These are phyloP conservation scores for Psettodes erumei DNA, from an alignment of 2,113 vertebrate species.

Conservation along the genomic window DNA sequence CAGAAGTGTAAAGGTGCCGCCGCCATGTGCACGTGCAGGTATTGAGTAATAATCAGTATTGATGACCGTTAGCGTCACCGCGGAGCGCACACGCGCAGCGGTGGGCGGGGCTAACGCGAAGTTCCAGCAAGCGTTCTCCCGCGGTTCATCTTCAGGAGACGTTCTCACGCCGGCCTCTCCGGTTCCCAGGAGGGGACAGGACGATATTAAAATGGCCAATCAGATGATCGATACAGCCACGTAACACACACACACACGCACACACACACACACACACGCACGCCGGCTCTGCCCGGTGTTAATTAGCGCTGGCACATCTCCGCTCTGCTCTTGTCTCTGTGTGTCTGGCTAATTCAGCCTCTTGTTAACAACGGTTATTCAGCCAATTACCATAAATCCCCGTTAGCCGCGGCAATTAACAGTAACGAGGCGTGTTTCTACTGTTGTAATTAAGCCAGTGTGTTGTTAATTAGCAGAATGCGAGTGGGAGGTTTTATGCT, in stretches of 20 bases:
- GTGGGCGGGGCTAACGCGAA: too few relatives aligned
- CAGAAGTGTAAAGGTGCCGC: too few relatives aligned
- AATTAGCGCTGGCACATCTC: conserved; percentile 83
- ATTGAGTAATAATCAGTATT: neutral
- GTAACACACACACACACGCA: neutral
- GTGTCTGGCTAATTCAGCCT: conserved; percentile 76
- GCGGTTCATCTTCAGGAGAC: neutral
- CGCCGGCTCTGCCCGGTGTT: conserved; percentile 79
- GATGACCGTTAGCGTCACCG: neutral
- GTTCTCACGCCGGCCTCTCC: neutral
- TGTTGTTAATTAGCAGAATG: conserved; percentile 99
- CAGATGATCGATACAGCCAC: conserved; percentile 41
- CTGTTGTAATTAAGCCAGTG: conserved; percentile 98
- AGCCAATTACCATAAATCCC: conserved; percentile 99
- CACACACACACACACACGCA: too few relatives aligned
- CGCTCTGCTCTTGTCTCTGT: conserved; percentile 66
- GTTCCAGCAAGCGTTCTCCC: too few relatives aligned
- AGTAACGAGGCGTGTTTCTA: conserved; percentile 92
- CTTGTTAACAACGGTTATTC: conserved; percentile 88
- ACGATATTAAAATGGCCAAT: conserved; percentile 45
- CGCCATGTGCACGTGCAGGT: neutral
- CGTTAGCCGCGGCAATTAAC: conserved; percentile 96
- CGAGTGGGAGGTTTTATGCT: conserved; percentile 99
- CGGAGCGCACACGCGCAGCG: too few relatives aligned
- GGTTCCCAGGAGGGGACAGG: neutral